Evolutionary conservation across 2,888 invertebrate genomes (phyloP), one percentile per base, ranked within the genome.

Genomic region (Stenolophus ochropezus): DNA sequence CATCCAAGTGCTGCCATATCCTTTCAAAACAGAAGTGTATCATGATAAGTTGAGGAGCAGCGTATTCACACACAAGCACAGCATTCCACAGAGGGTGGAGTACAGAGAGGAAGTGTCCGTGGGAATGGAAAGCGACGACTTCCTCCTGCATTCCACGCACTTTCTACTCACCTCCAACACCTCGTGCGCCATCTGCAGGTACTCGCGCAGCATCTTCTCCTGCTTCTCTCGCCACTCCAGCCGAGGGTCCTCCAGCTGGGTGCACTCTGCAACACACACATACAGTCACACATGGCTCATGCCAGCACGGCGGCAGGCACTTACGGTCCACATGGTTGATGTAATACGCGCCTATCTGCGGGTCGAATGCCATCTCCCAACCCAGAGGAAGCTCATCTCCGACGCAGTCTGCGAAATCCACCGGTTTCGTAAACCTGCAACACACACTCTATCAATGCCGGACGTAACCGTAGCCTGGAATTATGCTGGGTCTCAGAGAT

Each of bases 311-410:
- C n/a, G n/a, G n/a, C n/a, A 11, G 18, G 11, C 5, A 95, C 96
- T 95, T 91, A 97, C 97, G 97, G 90, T 95, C 96, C 90, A 96
- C 94, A 91, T 98, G 98, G 91, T 98, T 97, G 91, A 98, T 97
- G 91, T 96, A 98, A 91, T 98, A 98, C 84, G 96, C 94, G 85
- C 98, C 98, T 88, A 98, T 96, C 90, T 96, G 96, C 85, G 95
- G 95, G 90, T 98, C 97, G 90, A 95, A 97, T 69, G 96, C 95
- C 91, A 98, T 97, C 90, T 98, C 98, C 98, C 98, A 98, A 84
- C 98, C 98, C 87, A 97, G 93, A 71, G 98, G 98, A 89, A 98
- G 90, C 90, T 98, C 98, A 92, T 98, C 97, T 87, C 98, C 98
- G 88, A 97, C 96, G 91, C 98, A 98, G 90, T 98, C 98, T 86